phyloP scores from a whole-genome alignment of 2,113 vertebrate genomes.

The Hiodon alosoides region DNA sequence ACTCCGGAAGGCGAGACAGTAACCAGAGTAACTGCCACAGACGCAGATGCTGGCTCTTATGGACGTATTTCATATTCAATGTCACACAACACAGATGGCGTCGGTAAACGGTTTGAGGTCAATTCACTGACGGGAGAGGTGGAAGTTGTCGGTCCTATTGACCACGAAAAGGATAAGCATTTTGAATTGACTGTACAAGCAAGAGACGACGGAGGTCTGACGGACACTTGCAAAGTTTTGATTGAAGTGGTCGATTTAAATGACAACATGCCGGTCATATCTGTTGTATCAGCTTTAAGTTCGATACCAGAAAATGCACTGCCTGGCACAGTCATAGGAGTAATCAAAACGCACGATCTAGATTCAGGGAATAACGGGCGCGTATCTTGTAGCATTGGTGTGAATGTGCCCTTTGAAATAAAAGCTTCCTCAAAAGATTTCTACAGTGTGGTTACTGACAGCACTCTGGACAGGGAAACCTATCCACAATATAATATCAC shows the following conservation, averaged over 20 bases:
- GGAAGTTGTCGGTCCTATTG: slow-evolving; percentile 48
- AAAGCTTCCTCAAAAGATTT: too few relatives aligned
- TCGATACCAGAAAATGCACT: slow-evolving; percentile 43
- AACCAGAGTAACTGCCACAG: slow-evolving; percentile 58
- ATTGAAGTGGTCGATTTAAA: slow-evolving; percentile 65
- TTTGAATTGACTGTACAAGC: slow-evolving; percentile 61
- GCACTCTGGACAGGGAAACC: too few relatives aligned
- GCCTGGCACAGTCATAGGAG: slow-evolving; percentile 38
- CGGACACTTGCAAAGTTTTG: slow-evolving; percentile 52
- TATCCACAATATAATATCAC: too few relatives aligned
- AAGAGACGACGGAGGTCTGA: slow-evolving; percentile 56
- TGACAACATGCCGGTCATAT: slow-evolving; percentile 62
- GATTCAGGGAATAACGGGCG: slow-evolving; percentile 54
- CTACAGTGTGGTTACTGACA: too few relatives aligned
- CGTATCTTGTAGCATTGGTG: too few relatives aligned
- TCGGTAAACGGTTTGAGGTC: slow-evolving; percentile 51
- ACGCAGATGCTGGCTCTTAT: slow-evolving; percentile 64
- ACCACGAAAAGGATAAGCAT: slow-evolving; percentile 57
- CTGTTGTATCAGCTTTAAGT: slow-evolving; percentile 45
- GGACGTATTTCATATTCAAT: slow-evolving; percentile 63
- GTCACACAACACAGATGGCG: slow-evolving; percentile 38
- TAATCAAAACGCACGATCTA: slow-evolving; percentile 52
- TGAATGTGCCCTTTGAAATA: too few relatives aligned
- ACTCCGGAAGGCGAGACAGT: slow-evolving; percentile 39
- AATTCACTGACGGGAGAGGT: slow-evolving; percentile 54